A percentile compares a stretch with the other conserved stretches of the same genome.
Conservation (phyloP, 1,140 invertebrate species). For the Drosophila sulfurigaster region DNA sequence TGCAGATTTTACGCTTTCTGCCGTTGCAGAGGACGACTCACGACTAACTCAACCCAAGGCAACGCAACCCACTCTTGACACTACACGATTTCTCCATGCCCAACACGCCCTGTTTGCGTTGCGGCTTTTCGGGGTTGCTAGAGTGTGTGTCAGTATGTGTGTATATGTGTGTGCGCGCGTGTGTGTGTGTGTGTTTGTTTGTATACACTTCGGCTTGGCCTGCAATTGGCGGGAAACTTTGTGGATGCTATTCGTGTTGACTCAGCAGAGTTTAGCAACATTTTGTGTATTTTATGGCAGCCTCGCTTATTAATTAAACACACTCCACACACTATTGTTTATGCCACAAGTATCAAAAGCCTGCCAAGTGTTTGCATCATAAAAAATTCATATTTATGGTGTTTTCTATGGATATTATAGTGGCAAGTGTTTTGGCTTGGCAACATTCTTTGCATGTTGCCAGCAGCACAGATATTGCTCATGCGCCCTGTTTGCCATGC, state of each 20-base stretch:
- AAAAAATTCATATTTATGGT: conserved; percentile 12
- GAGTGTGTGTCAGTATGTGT: conserved; percentile 22
- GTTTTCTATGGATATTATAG: background rate
- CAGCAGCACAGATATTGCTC: conserved; percentile 59
- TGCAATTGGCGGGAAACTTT: conserved; percentile 83
- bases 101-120: conserved; percentile 62
- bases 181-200: conserved; percentile 60
- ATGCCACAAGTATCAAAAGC: background rate
- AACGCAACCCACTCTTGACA: conserved; percentile 15
- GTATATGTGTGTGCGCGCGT: background rate
- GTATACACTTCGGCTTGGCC: conserved; percentile 73
- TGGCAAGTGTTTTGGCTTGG: conserved; percentile 3
- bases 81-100: conserved; percentile 1
- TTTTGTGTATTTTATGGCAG: conserved; percentile 15
- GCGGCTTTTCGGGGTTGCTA: conserved; percentile 80
- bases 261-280: conserved; percentile 47
- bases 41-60: conserved; percentile 37
- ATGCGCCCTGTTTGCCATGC: conserved; percentile 69
- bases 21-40: conserved; percentile 34
- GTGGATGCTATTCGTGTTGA: conserved; percentile 67
- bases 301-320: background rate
- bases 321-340: background rate
- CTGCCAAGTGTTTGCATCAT: background rate
- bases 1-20: conserved; percentile 66
- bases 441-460: conserved; percentile 63